Evolutionary conservation across 1,140 invertebrate genomes (phyloP).

Genomic region (Panonychus citri): DNA sequence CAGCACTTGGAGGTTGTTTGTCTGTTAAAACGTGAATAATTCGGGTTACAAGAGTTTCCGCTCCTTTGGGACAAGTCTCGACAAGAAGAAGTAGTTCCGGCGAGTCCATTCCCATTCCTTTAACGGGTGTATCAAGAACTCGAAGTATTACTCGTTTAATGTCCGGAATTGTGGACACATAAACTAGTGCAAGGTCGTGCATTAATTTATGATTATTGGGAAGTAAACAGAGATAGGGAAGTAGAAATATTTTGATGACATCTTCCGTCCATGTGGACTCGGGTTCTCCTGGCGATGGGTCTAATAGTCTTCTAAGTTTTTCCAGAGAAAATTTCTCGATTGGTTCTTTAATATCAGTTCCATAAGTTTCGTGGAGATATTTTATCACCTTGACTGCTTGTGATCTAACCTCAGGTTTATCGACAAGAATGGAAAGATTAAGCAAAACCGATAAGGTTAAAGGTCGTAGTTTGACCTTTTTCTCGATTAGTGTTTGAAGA

Average conservation of each 20-base stretch:
- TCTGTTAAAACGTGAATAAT: slow-evolving; percentile 82
- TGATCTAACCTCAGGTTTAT: slow-evolving; percentile 36
- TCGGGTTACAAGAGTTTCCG: slow-evolving; percentile 73
- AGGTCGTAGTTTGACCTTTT: not conserved
- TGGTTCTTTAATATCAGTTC: not conserved
- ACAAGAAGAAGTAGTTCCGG: slow-evolving; percentile 54
- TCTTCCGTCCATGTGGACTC: slow-evolving; percentile 57
- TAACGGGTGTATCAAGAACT: slow-evolving; percentile 44
- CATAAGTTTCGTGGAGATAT: slow-evolving; percentile 38
- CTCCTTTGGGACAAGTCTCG: slow-evolving; percentile 77
- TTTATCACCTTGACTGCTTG: slow-evolving; percentile 47
- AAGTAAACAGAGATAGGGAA: slow-evolving; percentile 59
- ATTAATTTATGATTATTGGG: slow-evolving; percentile 48
- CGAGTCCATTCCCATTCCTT: slow-evolving; percentile 53
- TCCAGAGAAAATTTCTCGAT: slow-evolving; percentile 40
- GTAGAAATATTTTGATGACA: slow-evolving; percentile 56
- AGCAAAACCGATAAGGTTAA: slow-evolving; percentile 13
- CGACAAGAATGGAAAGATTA: slow-evolving; percentile 14
- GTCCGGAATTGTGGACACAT: slow-evolving; percentile 55
- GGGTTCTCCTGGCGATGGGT: slow-evolving; percentile 32
- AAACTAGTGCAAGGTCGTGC: slow-evolving; percentile 51
- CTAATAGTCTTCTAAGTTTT: slow-evolving; percentile 45
- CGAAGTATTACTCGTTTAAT: slow-evolving; percentile 73
- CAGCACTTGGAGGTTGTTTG: slow-evolving; percentile 50
- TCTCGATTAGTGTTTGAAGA: slow-evolving; percentile 11